Conservation (phyloP, 2,888 invertebrate genomes). For the Mongoloraphidia duomilia region DNA sequence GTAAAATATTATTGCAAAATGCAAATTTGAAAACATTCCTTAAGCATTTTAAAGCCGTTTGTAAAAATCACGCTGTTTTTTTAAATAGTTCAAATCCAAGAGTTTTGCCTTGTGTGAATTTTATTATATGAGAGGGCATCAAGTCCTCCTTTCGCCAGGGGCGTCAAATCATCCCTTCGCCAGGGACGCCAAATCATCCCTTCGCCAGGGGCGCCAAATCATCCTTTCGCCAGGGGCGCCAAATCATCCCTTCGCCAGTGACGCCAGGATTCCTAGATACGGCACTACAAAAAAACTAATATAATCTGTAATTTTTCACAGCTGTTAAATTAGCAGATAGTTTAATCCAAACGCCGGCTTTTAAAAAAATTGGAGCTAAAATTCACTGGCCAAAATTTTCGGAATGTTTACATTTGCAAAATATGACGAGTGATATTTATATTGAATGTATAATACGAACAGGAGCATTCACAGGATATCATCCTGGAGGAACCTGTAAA, state of each 20-base stretch:
- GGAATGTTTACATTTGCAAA: conserved; percentile 40
- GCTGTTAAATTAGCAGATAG: conserved; percentile 44
- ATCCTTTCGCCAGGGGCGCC: too few species aligned
- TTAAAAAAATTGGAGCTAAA: conserved; percentile 42
- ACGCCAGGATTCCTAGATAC: neutral
- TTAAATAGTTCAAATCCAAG: too few species aligned
- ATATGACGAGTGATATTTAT: conserved; percentile 34
- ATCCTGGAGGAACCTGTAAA: conserved; percentile 64
- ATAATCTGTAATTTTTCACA: conserved; percentile 19
- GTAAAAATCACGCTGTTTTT: too few species aligned
- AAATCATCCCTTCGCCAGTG: too few species aligned
- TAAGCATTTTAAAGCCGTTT: too few species aligned
- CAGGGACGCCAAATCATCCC: neutral
- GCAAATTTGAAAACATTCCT: too few species aligned
- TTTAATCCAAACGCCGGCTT: conserved; percentile 37
- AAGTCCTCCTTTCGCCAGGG: too few species aligned
- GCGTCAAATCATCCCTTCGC: too few species aligned
- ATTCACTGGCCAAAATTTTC: conserved; percentile 51
- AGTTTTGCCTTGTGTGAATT: too few species aligned
- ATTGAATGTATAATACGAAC: conserved; percentile 49
- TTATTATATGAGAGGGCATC: too few species aligned
- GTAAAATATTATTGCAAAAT: too few species aligned
- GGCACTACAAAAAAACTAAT: neutral
- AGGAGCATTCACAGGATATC: conserved; percentile 57
- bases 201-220: too few species aligned